phyloP scores from a whole-genome alignment of 2,113 vertebrate species.

The Aplodontia rufa region DNA sequence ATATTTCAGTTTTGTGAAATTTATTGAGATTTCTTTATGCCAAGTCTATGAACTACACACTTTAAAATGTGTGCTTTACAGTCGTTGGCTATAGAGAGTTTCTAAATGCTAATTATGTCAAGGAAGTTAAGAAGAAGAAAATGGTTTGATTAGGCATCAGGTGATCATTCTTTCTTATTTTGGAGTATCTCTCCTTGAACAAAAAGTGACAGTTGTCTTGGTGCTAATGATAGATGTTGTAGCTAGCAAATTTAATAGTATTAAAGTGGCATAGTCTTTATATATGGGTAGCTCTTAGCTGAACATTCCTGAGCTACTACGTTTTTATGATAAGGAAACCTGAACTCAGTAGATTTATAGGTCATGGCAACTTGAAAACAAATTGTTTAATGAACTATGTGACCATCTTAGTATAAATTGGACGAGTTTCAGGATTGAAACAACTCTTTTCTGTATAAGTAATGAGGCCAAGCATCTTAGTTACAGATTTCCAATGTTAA shows the following conservation, averaged over 20 bases:
- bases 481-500: background rate
- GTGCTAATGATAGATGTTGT: background rate
- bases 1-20: background rate
- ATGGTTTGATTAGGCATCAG: background rate
- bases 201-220: background rate
- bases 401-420: background rate
- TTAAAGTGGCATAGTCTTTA: background rate
- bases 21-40: background rate
- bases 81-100: background rate
- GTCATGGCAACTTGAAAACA: background rate
- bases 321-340: background rate
- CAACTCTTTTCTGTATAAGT: background rate
- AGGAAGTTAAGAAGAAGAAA: background rate
- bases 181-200: background rate
- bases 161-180: background rate
- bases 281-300: background rate
- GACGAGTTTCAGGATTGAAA: background rate
- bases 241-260: background rate
- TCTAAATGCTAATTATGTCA: background rate
- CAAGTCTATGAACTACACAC: no score
- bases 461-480: background rate
- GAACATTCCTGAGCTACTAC: background rate
- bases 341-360: background rate
- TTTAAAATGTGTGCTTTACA: background rate
- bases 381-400: background rate